phyloP scores from a whole-genome alignment of 1,140 invertebrate species.

The Xylocopa sonorina region DNA sequence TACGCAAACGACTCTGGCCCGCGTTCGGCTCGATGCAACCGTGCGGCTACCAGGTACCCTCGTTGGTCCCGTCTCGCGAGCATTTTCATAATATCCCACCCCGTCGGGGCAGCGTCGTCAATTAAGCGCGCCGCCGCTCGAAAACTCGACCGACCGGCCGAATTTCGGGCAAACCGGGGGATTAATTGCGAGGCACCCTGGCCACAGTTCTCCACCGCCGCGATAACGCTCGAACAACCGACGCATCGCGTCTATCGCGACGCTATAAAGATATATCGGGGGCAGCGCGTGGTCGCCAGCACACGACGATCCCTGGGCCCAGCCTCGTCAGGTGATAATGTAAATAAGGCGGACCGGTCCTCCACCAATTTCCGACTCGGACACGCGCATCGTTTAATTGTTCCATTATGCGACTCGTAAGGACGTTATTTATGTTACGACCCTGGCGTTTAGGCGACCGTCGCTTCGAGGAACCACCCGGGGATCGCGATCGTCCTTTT shows the following conservation, averaged over 20 bases:
- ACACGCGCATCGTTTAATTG: constrained; percentile 29
- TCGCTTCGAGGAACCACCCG: too few relatives aligned
- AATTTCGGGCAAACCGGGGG: constrained; percentile 44
- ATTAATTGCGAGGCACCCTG: constrained; percentile 38
- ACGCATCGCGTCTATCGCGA: not conserved
- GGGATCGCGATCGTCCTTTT: not conserved
- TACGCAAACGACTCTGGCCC: constrained; percentile 63
- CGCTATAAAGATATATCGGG: constrained; percentile 17
- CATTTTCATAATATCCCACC: constrained; percentile 59
- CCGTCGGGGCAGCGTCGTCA: constrained; percentile 30
- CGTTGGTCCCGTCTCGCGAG: too few relatives aligned
- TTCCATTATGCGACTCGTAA: constrained; percentile 13
- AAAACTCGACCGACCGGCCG: constrained; percentile 31
- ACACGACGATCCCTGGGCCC: not conserved
- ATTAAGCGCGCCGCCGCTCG: constrained; percentile 31
- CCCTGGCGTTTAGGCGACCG: too few relatives aligned
- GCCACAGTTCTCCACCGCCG: too few relatives aligned
- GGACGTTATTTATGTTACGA: not conserved
- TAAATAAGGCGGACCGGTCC: constrained; percentile 3
- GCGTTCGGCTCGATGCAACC: too few relatives aligned
- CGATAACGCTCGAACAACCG: constrained; percentile 21
- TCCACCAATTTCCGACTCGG: constrained; percentile 3
- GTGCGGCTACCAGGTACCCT: too few relatives aligned
- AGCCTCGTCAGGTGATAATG: constrained; percentile 42
- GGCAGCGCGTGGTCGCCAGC: too few relatives aligned